Conservation (phyloP, 2,797 vertebrate species). For the Nasua narica region DNA sequence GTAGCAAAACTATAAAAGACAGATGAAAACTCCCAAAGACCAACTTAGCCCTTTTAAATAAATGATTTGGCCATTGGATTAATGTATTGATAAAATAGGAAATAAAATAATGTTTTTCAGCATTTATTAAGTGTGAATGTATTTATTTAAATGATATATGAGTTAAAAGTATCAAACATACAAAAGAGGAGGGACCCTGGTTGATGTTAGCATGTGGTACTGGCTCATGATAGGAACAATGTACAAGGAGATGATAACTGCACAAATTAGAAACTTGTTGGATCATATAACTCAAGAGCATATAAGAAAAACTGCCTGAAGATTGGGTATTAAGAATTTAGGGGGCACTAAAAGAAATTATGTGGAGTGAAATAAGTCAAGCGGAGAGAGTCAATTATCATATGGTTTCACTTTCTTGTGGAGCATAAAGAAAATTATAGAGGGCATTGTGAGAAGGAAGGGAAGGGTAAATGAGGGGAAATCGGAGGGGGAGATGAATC, state of each 20-base stretch:
- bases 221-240: not conserved
- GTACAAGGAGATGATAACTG: accelerated
- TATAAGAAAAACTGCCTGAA: not conserved
- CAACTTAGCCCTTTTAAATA: not conserved
- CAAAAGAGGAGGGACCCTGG: not conserved
- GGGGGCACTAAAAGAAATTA: no score
- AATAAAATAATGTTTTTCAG: not conserved
- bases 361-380: no score
- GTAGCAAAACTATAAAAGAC: not conserved
- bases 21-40: not conserved
- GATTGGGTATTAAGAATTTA: not conserved
- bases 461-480: no score
- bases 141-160: not conserved
- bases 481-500: no score
- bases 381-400: no score
- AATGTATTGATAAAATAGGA: not conserved
- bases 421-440: no score
- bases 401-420: no score
- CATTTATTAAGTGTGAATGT: not conserved
- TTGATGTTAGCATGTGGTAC: not conserved
- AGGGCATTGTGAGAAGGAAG: no score
- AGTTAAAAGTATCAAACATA: not conserved
- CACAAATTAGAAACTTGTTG: not conserved
- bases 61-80: not conserved
- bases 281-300: not conserved